Base-by-base conservation (phyloP, 2,113 vertebrate genomes). In the Cryptomyrus ogoouensis region DNA sequence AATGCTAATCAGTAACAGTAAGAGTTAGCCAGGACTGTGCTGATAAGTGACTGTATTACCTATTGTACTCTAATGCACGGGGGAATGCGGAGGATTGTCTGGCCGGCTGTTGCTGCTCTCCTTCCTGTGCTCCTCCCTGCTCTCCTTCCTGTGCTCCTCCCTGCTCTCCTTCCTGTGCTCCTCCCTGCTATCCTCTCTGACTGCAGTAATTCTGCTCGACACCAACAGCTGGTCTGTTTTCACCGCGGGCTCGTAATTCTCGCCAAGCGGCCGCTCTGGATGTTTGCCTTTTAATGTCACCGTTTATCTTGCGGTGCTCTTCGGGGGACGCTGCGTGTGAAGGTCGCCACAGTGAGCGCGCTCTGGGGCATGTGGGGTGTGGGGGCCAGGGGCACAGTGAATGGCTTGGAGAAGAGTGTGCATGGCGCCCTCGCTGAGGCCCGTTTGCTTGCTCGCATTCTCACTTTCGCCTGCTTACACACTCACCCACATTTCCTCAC, bases 211-310 rank as follows among this genome's bases (percentile, higher is more conserved):
- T 56, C 27, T 58, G 52, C 70, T 80, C 80, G 44, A 89, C 49
- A 24, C 74, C n/a, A 70, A 84, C 74, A 58, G 53, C 83, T 89
- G 74, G 35, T 66, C 35, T 66, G 53, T 35, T 89, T 89, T 53
- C 35, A 58, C 47, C 21, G 42, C 35, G 13, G 21, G 52, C 17
- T 31, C 49, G 17, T 52, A 83, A 83, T 56, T 56, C 35, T 50
- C 27, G 17, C 46, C 44, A 42, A 58, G 53, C 31, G 87, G 53
- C 39, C n/a, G 52, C 31, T 39, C 87, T 88, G 56, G 87, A 56
- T 66, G 46, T 66, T 88, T 39, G 19, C 52, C 74, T 88, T 88
- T 44, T 88, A 88, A 44, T 88, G 39, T 42, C 87, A 24, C 87
- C 53, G 53, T 88, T 88, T 66, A 88, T 88, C 87, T 58, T 19